Base-by-base conservation (phyloP, 2,888 invertebrate genomes). In the Papilio elwesi region DNA sequence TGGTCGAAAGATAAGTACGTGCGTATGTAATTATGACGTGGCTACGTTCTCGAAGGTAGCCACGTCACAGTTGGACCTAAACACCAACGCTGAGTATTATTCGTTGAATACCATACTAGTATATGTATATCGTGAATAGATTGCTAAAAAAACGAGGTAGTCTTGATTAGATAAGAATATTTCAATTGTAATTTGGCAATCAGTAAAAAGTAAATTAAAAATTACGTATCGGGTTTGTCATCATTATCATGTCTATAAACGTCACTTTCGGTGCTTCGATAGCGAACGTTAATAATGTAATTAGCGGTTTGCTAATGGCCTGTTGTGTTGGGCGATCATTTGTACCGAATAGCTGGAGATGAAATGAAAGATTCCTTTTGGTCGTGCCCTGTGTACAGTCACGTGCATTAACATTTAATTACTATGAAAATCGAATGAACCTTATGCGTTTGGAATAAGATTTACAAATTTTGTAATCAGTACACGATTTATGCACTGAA, bases 251-350 rank as follows among this genome's bases (percentile, higher is more conserved):
- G 43, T 43, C n/a, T 43, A 62, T 62, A 62, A 51, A 68, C 55
- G 55, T 68, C 43, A 47, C 43, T 16, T 64, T 64, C 48, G 64
- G 26, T 57, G 38, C 47, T 16, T 53, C 13, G 57, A 57, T 26
- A 51, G 68, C 70, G 59, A 73, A 70, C 55, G 64, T 74, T 70
- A 68, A 71, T 71, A 51, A 67, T 53, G 69, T 68, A 72, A 76
- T 76, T 82, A 82, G 82, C 79, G 82, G 81, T 79, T 74, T 76
- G 75, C 75, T 83, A 79, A 83, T 81, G 78, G 79, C 75, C 59
- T 68, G 76, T 77, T 79, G 72, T 77, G 77, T 79, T 79, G 77
- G 26, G 79, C 79, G 78, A 79, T 76, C 77, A 81, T 76, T 79
- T 74, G 77, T 76, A 79, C 76, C 77, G 76, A 77, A 79, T 82